Base-by-base conservation (phyloP, 2,888 invertebrate genomes). In the Exocentrus adspersus region DNA sequence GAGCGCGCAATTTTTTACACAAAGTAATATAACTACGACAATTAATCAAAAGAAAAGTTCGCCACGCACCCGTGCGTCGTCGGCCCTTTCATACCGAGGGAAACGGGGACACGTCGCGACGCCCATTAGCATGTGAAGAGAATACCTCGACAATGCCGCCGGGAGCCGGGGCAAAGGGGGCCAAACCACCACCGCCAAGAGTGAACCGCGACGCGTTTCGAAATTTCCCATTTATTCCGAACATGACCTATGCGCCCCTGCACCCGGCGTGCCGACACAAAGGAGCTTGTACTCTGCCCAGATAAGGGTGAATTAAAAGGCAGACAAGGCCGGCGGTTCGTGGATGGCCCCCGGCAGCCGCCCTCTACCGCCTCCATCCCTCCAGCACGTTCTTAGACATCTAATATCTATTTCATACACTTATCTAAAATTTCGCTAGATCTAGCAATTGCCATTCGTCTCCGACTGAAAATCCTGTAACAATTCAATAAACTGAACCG, bases 41-140 rank as follows among this genome's bases (percentile, higher is more conserved):
- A 54, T 54, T 54, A 54, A 54, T 54, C 54, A 54, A 54, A 43
- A 17, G 43, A 16, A 54, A 43, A 16, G 28, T 10, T 20, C 16
- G 19, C 53, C 41, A 20, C 20, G 43, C 21, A 43, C 41, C 16
- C 53, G 10, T 12, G 43, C 43, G 43, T 24, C 28, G 17, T n/a
- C n/a, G n/a, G n/a, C 10, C 43, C 24, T 43, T 43, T 54, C 37
- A 43, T 53, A 43, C 14, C 16, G 28, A 9, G 17, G n/a, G n/a
- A n/a, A n/a, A 24, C 12, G 19, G 30, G 30, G 54, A 54, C 43
- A 43, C 43, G 43, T 43, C 43, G 43, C n/a, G 28, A 14, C 28
- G 28, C 54, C 54, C 54, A 54, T 54, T 54, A 54, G 24, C 54
- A 42, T 54, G 43, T 54, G 54, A 43, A 53, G 54, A 43, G 54